Base-by-base conservation (phyloP, 2,888 invertebrate species). In the Sinotaia quadrata region DNA sequence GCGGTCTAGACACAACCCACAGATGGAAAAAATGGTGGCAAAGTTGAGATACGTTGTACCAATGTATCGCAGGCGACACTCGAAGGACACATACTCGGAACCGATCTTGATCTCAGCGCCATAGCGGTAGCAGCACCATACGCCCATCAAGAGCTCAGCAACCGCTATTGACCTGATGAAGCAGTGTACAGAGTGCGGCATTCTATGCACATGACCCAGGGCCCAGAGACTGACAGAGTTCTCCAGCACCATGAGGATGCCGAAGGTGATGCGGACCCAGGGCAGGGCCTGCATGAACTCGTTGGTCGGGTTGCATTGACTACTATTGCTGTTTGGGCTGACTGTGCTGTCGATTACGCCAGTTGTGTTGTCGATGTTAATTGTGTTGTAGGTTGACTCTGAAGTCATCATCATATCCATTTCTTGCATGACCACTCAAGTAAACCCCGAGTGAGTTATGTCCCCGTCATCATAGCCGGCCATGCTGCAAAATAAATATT, bases 11-110 rank as follows among this genome's bases (percentile, higher is more conserved):
- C 63, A 63, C 63, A 63, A 8, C 2, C 41, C 52, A 10, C 36
- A 18, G 36, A 63, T 51, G 21, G 63, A 63, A 18, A 54, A 31
- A n/a, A 63, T 51, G 63, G 63, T 37, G 41, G 31, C 63, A 41
- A 63, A 63, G 63, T 63, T 63, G 52, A 63, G 52, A 41, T 54
- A 63, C 36, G 63, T 63, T 10, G 54, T 63, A 29, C 63, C 63
- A 27, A 52, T 31, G 54, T 29, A 63, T 3, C 63, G 37, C 41
- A 63, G 21, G 7, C 41, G 37, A 33, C 63, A 63, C 41, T 63
- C 63, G 36, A 63, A 21, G 0, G 63, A 41, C n/a, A 41, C 18
- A 2, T 33, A 18, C 31, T 29, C 52, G 2, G 41, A 54, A 24
- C 36, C 63, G 52, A 37, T 29, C 41, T 54, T 49, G 54, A 63